Percentiles rank a stretch among this genome's conserved stretches.
Evolutionary conservation across 2,888 invertebrate species (phyloP).

Genomic region (Herminia tarsipennalis): DNA sequence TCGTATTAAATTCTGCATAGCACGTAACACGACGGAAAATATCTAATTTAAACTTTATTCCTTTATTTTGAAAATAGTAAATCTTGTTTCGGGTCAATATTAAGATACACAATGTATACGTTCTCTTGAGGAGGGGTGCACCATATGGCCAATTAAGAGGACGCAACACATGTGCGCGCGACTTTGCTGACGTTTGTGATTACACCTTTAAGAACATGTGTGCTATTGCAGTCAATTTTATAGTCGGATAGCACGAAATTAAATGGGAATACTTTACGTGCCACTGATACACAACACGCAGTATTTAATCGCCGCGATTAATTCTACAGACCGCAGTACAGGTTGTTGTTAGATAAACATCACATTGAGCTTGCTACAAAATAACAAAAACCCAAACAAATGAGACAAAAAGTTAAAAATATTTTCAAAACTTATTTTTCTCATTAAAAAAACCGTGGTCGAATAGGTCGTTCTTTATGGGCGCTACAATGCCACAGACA

Average conservation of each 20-base stretch:
- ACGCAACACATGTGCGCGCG: constrained; percentile 23
- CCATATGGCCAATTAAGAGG: constrained; percentile 27
- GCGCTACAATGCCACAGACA: no score
- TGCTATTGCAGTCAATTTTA: constrained; percentile 2
- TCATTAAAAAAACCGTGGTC: no score
- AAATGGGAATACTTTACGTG: neutral
- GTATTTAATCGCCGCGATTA: neutral
- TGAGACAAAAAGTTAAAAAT: no score
- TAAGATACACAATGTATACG: constrained; percentile 4
- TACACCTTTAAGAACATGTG: neutral
- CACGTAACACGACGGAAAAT: neutral
- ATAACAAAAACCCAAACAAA: no score
- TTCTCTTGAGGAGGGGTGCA: constrained; percentile 12
- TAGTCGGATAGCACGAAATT: neutral
- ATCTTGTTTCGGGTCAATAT: neutral
- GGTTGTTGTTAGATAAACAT: no score
- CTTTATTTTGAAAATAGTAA: neutral
- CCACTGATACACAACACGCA: neutral
- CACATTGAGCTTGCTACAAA: no score
- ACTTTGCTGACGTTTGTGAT: constrained; percentile 5
- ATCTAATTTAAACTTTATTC: constrained; percentile 7
- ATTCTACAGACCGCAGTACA: neutral
- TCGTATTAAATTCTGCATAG: neutral
- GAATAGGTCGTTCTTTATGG: no score
- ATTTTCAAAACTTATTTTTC: no score